Percentiles rank a stretch among this genome's conserved stretches.
Evolutionary conservation across 2,113 vertebrate genomes (phyloP).

Genomic region (Callaeas wilsoni): DNA sequence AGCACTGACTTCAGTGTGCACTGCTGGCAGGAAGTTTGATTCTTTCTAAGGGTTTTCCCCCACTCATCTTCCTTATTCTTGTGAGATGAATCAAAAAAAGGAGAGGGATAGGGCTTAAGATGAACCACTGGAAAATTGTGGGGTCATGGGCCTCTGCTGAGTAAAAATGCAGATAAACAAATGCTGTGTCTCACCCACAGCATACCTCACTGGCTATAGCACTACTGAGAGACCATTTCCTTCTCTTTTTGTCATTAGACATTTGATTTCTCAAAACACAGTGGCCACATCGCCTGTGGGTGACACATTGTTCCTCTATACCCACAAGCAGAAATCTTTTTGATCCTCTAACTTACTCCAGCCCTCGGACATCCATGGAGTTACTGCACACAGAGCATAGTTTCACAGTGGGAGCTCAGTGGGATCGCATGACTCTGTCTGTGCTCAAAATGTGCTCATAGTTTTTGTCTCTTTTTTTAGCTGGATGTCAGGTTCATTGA

Average conservation of each 20-base stretch:
- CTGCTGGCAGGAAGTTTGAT: background rate
- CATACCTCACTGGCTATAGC: background rate
- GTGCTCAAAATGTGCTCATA: background rate
- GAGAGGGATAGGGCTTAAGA: background rate
- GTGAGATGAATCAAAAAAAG: background rate
- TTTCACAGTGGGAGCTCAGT: background rate
- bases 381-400: background rate
- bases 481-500: background rate
- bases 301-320: background rate
- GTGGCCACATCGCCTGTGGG: background rate
- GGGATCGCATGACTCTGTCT: background rate
- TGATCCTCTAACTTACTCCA: background rate
- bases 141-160: background rate
- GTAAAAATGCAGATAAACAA: background rate
- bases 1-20: background rate
- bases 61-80: background rate
- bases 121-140: background rate
- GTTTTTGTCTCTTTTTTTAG: background rate
- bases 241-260: background rate
- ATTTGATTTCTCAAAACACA: background rate
- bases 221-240: background rate
- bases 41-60: background rate
- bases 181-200: background rate
- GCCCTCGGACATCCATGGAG: background rate
- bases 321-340: background rate